phyloP scores from a whole-genome alignment of 2,113 vertebrate species.

The Stictonetta naevosa region DNA sequence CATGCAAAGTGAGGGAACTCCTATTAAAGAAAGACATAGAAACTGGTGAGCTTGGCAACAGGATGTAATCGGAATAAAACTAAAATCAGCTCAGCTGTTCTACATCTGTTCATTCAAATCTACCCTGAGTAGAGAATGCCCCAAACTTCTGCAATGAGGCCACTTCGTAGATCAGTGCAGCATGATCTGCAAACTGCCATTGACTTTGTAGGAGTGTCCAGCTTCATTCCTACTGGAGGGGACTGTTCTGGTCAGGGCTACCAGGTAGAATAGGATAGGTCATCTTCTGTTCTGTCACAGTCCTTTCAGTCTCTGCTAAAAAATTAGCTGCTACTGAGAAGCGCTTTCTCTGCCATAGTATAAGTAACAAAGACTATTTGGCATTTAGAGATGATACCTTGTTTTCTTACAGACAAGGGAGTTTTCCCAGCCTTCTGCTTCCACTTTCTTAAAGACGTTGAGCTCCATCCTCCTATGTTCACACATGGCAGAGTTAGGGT shows the following conservation, averaged over 20 bases:
- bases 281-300: not conserved
- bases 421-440: not conserved
- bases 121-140: not conserved
- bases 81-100: not conserved
- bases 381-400: not conserved
- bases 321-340: not conserved
- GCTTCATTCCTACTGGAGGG: not conserved
- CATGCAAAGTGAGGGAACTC: not conserved
- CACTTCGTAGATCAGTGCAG: not conserved
- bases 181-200: not conserved
- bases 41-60: fast-evolving
- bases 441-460: not conserved
- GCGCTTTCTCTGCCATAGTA: not conserved
- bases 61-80: not conserved
- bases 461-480: fast-evolving
- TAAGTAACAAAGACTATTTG: not conserved
- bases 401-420: not conserved
- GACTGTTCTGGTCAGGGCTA: not conserved
- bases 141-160: not conserved
- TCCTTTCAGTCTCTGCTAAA: not conserved
- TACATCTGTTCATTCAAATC: not conserved
- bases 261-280: not conserved
- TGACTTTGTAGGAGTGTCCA: not conserved
- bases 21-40: not conserved
- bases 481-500: not conserved